phyloP scores from a whole-genome alignment of 2,797 vertebrate species.

The Phalanger gymnotis region DNA sequence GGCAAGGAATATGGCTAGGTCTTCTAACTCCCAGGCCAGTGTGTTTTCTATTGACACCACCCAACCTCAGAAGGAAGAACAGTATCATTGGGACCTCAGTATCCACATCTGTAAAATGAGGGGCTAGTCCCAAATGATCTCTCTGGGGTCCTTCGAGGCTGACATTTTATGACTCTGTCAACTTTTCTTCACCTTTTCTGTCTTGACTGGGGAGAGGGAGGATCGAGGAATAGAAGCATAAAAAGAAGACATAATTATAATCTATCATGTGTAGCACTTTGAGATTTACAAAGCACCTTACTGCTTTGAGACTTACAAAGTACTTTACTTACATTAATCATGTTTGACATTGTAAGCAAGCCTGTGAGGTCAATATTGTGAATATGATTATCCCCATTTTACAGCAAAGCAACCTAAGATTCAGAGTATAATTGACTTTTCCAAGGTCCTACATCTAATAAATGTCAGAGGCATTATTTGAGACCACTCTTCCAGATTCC shows the following conservation, averaged over 20 bases:
- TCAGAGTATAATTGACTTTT: too few relatives aligned
- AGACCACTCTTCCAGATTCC: too few relatives aligned
- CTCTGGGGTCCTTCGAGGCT: neutral
- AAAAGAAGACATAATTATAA: neutral
- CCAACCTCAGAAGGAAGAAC: neutral
- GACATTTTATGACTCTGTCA: neutral
- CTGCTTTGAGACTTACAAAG: neutral
- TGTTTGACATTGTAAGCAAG: neutral
- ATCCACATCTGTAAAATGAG: neutral
- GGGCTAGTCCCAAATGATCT: neutral
- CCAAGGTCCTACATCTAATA: too few relatives aligned
- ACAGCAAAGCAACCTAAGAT: too few relatives aligned
- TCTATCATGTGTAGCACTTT: neutral
- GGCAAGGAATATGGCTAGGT: neutral
- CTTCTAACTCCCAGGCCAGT: slow-evolving; percentile 41
- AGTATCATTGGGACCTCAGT: neutral
- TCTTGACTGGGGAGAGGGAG: neutral
- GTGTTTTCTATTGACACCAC: neutral
- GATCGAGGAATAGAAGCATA: neutral
- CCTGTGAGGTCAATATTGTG: too few relatives aligned
- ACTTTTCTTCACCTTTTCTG: neutral
- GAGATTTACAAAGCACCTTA: neutral
- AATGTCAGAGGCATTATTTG: too few relatives aligned
- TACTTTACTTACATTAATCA: neutral
- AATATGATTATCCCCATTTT: too few relatives aligned